Percentiles rank a stretch among this genome's conserved stretches.
phyloP scores from a whole-genome alignment of 2,888 invertebrate genomes.

The Tipula lateralis region DNA sequence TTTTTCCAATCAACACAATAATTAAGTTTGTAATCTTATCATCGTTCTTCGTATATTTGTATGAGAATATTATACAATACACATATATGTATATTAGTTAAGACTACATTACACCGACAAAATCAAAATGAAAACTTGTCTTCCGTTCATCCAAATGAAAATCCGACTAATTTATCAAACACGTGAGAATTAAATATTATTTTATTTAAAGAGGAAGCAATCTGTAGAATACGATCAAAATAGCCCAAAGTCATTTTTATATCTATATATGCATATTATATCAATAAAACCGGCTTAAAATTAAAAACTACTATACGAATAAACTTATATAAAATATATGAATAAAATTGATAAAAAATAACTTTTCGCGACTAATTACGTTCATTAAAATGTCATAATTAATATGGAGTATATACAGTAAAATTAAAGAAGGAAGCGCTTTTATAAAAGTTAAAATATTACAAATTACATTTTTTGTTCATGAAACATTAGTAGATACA shows the following conservation, averaged over 20 bases:
- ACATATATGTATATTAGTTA: background rate
- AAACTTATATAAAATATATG: background rate
- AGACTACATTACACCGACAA: background rate
- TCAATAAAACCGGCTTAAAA: background rate
- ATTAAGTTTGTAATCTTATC: background rate
- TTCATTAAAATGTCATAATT: background rate
- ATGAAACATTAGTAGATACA: background rate
- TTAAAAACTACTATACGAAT: background rate
- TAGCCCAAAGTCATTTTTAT: background rate
- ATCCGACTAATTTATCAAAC: background rate
- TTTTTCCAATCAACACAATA: no score
- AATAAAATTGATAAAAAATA: background rate
- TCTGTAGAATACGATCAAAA: background rate
- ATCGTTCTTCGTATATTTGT: background rate
- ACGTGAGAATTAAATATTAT: background rate
- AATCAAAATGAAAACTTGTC: background rate
- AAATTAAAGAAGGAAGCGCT: background rate
- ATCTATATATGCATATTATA: background rate
- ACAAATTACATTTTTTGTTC: background rate
- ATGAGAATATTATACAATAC: background rate
- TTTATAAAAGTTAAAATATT: background rate
- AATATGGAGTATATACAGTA: background rate
- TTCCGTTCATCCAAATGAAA: background rate
- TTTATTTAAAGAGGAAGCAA: no score
- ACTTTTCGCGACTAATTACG: background rate